Conservation (phyloP, 1,140 invertebrate genomes). For the Whitmania pigra region DNA sequence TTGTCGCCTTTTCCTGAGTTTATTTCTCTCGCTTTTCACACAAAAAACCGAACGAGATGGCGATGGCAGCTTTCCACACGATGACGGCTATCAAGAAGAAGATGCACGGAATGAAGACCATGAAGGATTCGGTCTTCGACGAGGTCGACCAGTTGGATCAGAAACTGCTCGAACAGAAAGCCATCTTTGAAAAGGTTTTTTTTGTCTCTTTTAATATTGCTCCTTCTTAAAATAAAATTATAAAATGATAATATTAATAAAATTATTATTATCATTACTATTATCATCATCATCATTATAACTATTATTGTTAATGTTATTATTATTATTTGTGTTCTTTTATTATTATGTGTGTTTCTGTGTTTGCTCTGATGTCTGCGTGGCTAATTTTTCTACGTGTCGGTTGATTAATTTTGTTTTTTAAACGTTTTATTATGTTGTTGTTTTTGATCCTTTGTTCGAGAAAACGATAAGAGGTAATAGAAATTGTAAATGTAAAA, state of each 20-base stretch:
- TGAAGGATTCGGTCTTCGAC: constrained; percentile 17
- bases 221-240: too few relatives aligned
- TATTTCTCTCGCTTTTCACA: too few relatives aligned
- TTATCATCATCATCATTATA: too few relatives aligned
- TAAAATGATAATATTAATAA: too few relatives aligned
- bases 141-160: constrained; percentile 18
- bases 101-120: constrained; percentile 19
- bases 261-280: too few relatives aligned
- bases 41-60: constrained; percentile 6
- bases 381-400: background rate
- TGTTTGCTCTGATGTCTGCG: background rate
- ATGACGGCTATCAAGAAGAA: constrained; percentile 21
- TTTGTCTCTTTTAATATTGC: background rate
- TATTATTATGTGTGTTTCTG: background rate
- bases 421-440: too few relatives aligned
- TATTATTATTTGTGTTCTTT: too few relatives aligned
- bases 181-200: constrained; percentile 16
- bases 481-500: too few relatives aligned
- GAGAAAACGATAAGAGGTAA: too few relatives aligned
- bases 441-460: too few relatives aligned
- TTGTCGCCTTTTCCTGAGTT: too few relatives aligned
- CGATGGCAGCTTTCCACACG: constrained; percentile 20
- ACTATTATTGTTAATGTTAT: too few relatives aligned
- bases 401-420: background rate
- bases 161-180: constrained; percentile 20